Conservation (phyloP, 2,888 invertebrate genomes). For the Halocaridina rubra region DNA sequence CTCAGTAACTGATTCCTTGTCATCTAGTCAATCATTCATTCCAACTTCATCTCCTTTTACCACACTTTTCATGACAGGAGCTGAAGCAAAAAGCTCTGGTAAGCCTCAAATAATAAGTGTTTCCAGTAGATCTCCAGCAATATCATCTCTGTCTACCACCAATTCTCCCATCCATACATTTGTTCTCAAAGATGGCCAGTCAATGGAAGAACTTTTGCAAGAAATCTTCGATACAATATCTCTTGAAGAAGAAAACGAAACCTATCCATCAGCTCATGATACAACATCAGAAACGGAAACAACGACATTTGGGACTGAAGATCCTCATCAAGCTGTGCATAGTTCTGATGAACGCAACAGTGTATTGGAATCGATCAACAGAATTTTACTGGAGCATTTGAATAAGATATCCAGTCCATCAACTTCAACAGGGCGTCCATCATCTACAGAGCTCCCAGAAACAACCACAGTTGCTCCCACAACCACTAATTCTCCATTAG, state of each 20-base stretch:
- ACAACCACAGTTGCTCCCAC: not conserved
- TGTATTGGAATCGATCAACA: constrained; percentile 39
- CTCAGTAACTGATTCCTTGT: not conserved
- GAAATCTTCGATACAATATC: constrained; percentile 65
- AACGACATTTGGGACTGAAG: constrained; percentile 3
- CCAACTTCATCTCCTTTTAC: constrained; percentile 24
- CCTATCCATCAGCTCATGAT: constrained; percentile 7
- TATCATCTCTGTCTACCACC: constrained; percentile 40
- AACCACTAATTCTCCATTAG: not conserved
- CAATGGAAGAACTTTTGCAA: constrained; percentile 66
- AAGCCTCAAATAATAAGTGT: constrained; percentile 48
- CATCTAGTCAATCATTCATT: not conserved
- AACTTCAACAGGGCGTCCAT: not conserved
- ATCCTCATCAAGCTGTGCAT: constrained; percentile 1
- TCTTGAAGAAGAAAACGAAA: constrained; percentile 55
- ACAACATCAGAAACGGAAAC: constrained; percentile 1
- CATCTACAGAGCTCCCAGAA: not conserved
- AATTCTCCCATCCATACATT: constrained; percentile 67
- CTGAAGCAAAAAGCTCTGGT: constrained; percentile 12
- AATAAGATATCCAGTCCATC: constrained; percentile 2
- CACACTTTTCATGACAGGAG: constrained; percentile 42
- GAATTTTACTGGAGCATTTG: constrained; percentile 23
- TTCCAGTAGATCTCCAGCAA: constrained; percentile 28
- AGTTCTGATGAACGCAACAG: constrained; percentile 8
- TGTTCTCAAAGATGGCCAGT: constrained; percentile 66